Evolutionary conservation across 1,140 invertebrate genomes (phyloP).

Genomic region (Formica exsecta): DNA sequence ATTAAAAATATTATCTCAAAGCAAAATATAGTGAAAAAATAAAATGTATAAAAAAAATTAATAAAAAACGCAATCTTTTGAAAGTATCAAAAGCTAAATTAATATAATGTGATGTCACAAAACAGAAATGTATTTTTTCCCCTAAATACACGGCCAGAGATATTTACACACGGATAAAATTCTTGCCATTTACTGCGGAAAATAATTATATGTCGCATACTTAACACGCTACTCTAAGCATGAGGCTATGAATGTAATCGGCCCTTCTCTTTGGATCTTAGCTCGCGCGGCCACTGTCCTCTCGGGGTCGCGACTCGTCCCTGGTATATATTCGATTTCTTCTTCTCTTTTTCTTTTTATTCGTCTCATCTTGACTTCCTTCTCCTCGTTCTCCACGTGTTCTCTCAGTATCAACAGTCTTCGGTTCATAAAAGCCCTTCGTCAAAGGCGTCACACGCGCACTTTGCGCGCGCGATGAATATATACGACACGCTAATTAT

Average conservation of each 20-base stretch:
- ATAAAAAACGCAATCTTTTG: neutral
- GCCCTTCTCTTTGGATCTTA: neutral
- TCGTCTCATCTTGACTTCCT: neutral
- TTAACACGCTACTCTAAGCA: neutral
- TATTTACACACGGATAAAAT: neutral
- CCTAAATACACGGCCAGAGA: neutral
- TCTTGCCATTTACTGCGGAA: neutral
- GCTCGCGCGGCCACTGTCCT: neutral
- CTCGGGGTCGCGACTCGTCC: slow-evolving; percentile 42
- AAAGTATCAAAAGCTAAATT: neutral
- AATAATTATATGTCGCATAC: slow-evolving; percentile 4
- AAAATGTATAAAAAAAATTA: slow-evolving; percentile 32
- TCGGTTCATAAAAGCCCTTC: slow-evolving; percentile 27
- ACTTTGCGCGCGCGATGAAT: neutral
- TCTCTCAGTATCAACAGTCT: slow-evolving; percentile 34
- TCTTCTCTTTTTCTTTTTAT: neutral
- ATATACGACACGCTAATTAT: neutral
- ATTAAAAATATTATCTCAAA: neutral
- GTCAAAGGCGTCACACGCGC: neutral
- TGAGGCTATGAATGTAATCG: slow-evolving; percentile 5
- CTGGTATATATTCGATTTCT: slow-evolving; percentile 36
- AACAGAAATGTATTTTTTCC: neutral
- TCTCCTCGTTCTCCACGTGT: neutral
- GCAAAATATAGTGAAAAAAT: neutral
- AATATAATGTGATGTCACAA: neutral